Evolutionary conservation across 2,888 invertebrate species (phyloP).

Genomic region (Drosophila putrida): DNA sequence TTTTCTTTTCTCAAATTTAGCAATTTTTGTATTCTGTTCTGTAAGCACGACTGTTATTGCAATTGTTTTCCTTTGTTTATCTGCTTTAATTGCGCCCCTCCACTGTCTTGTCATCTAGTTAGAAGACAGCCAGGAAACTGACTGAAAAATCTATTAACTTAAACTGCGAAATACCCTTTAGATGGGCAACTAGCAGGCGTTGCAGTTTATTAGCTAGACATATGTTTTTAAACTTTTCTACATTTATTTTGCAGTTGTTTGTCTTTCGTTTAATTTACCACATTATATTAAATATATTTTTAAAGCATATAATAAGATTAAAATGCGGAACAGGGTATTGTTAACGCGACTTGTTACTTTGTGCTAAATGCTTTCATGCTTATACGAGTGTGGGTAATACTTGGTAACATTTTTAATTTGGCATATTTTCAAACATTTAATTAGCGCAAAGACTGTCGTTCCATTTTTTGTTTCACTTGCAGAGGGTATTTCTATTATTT

Average conservation of each 20-base stretch:
- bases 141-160: not conserved
- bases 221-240: not conserved
- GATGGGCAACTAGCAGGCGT: too few relatives aligned
- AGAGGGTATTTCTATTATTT: not conserved
- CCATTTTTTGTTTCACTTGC: not conserved
- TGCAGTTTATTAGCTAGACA: not conserved
- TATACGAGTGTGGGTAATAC: constrained; percentile 21
- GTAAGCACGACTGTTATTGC: constrained; percentile 63
- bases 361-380: constrained; percentile 26
- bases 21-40: constrained; percentile 61
- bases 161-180: constrained; percentile 21
- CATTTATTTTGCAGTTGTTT: not conserved
- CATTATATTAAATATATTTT: not conserved
- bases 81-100: constrained; percentile 70
- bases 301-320: not conserved
- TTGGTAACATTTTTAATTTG: constrained; percentile 46
- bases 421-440: constrained; percentile 60
- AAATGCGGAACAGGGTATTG: constrained; percentile 7
- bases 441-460: constrained; percentile 29
- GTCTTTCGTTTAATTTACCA: not conserved
- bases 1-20: constrained; percentile 71
- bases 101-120: constrained; percentile 25
- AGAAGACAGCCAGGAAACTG: constrained; percentile 22
- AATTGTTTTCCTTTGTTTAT: constrained; percentile 76
- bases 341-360: not conserved